phyloP scores from a whole-genome alignment of 92 coral and sea anemone species.

The Diadumene lineata region DNA sequence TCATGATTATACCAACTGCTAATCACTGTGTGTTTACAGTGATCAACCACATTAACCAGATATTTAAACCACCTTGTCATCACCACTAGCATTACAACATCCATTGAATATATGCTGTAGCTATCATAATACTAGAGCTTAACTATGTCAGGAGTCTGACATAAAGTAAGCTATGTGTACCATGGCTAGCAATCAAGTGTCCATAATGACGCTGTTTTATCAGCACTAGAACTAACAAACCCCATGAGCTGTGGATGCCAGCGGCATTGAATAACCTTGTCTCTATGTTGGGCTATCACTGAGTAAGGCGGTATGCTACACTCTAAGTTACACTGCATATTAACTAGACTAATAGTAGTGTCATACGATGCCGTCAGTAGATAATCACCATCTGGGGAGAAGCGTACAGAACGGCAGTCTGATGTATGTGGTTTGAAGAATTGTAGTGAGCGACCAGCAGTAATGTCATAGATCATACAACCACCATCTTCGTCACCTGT shows the following conservation, averaged over 20 bases:
- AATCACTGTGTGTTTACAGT: too few species aligned
- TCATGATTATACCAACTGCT: too few species aligned
- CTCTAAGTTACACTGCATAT: slow-evolving; percentile 67
- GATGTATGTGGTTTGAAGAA: slow-evolving; percentile 89
- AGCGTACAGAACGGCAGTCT: slow-evolving; percentile 97
- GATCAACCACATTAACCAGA: too few species aligned
- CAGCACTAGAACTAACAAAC: slow-evolving; percentile 96
- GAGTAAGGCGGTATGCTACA: slow-evolving; percentile 73
- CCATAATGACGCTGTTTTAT: slow-evolving; percentile 88
- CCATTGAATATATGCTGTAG: too few species aligned
- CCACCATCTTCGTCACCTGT: slow-evolving; percentile 96
- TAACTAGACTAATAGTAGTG: slow-evolving; percentile 75
- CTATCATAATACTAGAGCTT: too few species aligned
- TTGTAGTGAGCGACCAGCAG: slow-evolving; percentile 87
- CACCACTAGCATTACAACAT: too few species aligned
- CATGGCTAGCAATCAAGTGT: slow-evolving; percentile 64
- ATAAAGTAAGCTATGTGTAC: too few species aligned
- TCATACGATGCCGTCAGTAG: slow-evolving; percentile 93
- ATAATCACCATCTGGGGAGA: slow-evolving; percentile 89
- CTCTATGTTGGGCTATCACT: slow-evolving; percentile 78
- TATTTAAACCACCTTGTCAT: too few species aligned
- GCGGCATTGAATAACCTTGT: slow-evolving; percentile 95
- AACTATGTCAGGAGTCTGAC: too few species aligned
- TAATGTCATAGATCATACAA: slow-evolving; percentile 93
- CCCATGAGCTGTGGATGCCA: slow-evolving; percentile 86